These are phyloP conservation scores for Nymphalis io DNA, from an alignment of 1,140 invertebrate genomes.

Conservation along the genomic window DNA sequence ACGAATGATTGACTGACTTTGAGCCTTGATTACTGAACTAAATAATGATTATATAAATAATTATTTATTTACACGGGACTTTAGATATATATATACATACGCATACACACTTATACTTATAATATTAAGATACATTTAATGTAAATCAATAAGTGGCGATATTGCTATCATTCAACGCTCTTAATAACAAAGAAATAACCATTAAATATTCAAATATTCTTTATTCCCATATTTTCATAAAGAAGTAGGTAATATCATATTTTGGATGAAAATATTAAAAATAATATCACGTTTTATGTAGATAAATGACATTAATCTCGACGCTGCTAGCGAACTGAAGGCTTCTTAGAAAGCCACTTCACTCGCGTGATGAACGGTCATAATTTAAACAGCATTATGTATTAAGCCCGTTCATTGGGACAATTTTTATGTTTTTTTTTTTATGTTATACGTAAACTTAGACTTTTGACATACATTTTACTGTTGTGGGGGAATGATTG, in stretches of 20 bases:
- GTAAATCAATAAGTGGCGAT: no score
- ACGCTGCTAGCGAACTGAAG: background rate
- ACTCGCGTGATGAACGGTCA: background rate
- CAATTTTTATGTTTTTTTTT: background rate
- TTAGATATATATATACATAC: no score
- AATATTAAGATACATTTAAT: no score
- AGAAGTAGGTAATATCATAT: conserved; percentile 1
- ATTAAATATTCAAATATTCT: conserved; percentile 1
- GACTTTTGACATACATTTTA: background rate
- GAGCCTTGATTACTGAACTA: background rate
- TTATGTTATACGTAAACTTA: background rate
- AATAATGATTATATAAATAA: no score
- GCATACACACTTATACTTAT: no score
- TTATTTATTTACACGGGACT: no score
- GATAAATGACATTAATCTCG: conserved; percentile 20
- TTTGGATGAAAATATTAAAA: conserved; percentile 15
- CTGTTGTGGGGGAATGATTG: no score
- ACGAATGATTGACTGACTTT: background rate
- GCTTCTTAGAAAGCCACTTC: conserved; percentile 5
- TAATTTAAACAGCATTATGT: background rate
- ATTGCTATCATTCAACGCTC: no score
- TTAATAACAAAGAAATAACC: background rate
- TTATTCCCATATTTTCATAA: background rate
- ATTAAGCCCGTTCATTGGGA: background rate
- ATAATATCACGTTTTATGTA: conserved; percentile 19